Base-by-base conservation (phyloP, 2,888 invertebrate genomes). In the Pteria penguin region DNA sequence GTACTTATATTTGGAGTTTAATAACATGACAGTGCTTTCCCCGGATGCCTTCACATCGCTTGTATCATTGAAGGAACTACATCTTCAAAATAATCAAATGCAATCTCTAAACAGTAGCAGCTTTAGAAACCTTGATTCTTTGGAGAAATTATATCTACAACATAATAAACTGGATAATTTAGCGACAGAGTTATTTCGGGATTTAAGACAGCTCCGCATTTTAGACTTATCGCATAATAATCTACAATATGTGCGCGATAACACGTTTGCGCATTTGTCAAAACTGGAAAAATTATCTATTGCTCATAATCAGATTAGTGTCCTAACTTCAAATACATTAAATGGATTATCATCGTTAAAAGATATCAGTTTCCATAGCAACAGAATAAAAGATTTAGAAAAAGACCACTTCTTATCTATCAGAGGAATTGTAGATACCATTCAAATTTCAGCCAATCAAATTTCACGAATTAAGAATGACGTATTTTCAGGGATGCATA, bases 201-300 rank as follows among this genome's bases (percentile, higher is more conserved):
- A 80, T 26, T 73, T 84, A 4, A 72, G 80, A 11, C 74, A 72
- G 27, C 57, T 84, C n/a, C 72, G 69, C 18, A 36, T 71, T 14
- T 54, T 86, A 45, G 83, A 84, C 71, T 67, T 86, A 18, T 81
- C 84, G 4, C 62, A 80, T 58, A 86, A 86, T 75, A 31, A 62
- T 26, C 76, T 86, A n/a, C 61, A 65, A 24, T n/a, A 52, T 8
- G 52, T 86, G 4, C 36, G 72, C 14, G 75, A 77, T 45, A 60
- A 71, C 26, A 72, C 81, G 22, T 84, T 85, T 65, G 55, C 75
- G 60, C 66, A 75, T 26, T 71, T 85, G 68, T 54, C 66, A 31
- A 75, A 69, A 45, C 72, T 85, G 22, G 72, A 82, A 58, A 75
- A 66, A n/a, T 61, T 85, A 33, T 66, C 52, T 27, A 31, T 81